Evolutionary conservation across 2,797 vertebrate species (phyloP).

Genomic region (Salmo trutta): DNA sequence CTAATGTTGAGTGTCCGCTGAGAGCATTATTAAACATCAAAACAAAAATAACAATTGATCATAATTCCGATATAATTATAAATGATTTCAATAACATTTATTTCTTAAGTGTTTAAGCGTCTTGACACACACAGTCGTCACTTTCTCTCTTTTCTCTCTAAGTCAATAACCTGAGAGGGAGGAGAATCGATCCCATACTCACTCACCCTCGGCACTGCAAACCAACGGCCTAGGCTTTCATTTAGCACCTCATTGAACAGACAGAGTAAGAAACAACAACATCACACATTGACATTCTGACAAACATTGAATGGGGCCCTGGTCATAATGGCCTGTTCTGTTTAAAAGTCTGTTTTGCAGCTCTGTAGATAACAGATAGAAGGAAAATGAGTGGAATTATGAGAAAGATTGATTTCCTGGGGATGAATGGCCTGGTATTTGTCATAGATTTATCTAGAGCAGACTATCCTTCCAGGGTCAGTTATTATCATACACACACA

Average conservation of each 20-base stretch:
- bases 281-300: constrained; percentile 72
- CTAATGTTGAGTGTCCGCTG: constrained; percentile 32
- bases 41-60: constrained; percentile 45
- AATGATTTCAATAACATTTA: constrained; percentile 30
- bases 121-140: constrained; percentile 22
- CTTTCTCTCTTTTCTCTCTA: constrained; percentile 24
- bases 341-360: constrained; percentile 74
- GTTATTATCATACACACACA: constrained; percentile 58
- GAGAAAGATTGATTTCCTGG: constrained; percentile 75
- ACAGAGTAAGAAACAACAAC: constrained; percentile 59
- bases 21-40: constrained; percentile 44
- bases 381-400: constrained; percentile 78
- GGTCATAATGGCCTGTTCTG: constrained; percentile 65
- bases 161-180: constrained; percentile 33
- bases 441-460: constrained; percentile 70
- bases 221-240: constrained; percentile 65
- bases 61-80: constrained; percentile 29
- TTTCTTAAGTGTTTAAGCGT: constrained; percentile 33
- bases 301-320: constrained; percentile 66
- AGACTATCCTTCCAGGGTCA: constrained; percentile 50
- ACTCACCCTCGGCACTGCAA: constrained; percentile 32
- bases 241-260: constrained; percentile 78
- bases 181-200: constrained; percentile 36
- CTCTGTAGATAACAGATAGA: constrained; percentile 73
- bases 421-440: constrained; percentile 72